These are phyloP conservation scores for Griposia aprilina DNA, from an alignment of 2,888 invertebrate genomes.

Conservation along the genomic window DNA sequence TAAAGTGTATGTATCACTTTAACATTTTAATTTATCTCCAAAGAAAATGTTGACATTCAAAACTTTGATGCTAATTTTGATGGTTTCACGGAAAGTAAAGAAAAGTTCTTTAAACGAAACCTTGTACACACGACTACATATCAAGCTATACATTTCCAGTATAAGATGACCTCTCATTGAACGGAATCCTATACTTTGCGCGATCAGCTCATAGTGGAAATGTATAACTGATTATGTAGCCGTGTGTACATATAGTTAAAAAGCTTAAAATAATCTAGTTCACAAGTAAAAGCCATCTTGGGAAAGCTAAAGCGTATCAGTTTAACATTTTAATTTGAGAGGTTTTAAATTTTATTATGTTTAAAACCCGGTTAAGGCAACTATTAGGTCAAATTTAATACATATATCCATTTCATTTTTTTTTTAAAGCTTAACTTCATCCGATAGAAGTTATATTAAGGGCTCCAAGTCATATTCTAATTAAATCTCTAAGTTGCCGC, in stretches of 20 bases:
- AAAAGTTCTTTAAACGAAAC: no score
- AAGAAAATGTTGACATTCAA: no score
- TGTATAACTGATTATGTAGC: no score
- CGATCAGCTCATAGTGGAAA: no score
- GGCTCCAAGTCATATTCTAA: constrained; percentile 69
- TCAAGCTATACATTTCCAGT: no score
- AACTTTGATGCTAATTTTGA: no score
- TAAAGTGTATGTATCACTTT: background rate
- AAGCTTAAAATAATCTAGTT: constrained; percentile 17
- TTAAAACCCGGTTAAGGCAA: background rate
- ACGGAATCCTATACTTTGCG: no score
- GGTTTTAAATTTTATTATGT: constrained; percentile 2
- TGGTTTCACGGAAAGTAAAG: no score
- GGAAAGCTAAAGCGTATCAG: constrained; percentile 1
- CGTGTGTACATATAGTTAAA: constrained; percentile 13
- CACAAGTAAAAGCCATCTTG: background rate
- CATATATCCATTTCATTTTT: no score
- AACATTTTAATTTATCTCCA: constrained; percentile 16
- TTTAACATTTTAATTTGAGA: constrained; percentile 12
- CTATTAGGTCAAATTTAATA: background rate
- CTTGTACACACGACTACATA: no score
- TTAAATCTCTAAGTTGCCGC: constrained; percentile 82
- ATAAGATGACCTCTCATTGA: no score
- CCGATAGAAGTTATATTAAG: constrained; percentile 23
- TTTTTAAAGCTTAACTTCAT: no score